Conservation (phyloP, 1,140 invertebrate genomes). For the Scaptomyza montana region DNA sequence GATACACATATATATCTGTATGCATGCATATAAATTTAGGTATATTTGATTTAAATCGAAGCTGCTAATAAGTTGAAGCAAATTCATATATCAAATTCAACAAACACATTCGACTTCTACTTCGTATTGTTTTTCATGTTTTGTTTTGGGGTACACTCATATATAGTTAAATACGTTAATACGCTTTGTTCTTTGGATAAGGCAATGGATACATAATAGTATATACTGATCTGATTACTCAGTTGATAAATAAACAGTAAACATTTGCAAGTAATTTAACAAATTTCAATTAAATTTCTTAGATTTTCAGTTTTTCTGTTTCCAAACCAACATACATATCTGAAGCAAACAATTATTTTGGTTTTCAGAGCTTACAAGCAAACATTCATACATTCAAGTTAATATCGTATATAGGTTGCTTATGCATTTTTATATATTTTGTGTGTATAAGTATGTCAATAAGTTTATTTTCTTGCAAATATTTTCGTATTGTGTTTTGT, state of each 20-base stretch:
- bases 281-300: slow-evolving; percentile 18
- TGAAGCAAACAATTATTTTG: slow-evolving; percentile 49
- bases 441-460: slow-evolving; percentile 43
- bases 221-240: slow-evolving; percentile 14
- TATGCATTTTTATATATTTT: slow-evolving; percentile 56
- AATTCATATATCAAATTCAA: slow-evolving; percentile 68
- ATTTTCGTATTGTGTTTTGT: slow-evolving; percentile 28
- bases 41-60: slow-evolving; percentile 81
- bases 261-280: slow-evolving; percentile 27
- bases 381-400: slow-evolving; percentile 74
- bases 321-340: slow-evolving; percentile 12
- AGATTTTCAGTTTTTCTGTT: background rate
- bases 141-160: slow-evolving; percentile 42
- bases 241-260: slow-evolving; percentile 35
- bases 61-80: slow-evolving; percentile 79
- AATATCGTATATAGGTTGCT: slow-evolving; percentile 59
- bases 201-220: slow-evolving; percentile 67
- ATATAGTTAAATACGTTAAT: slow-evolving; percentile 36
- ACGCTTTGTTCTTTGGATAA: slow-evolving; percentile 57
- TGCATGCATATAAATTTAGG: slow-evolving; percentile 51
- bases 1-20: slow-evolving; percentile 35
- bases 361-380: slow-evolving; percentile 55
- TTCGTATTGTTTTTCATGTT: slow-evolving; percentile 16
- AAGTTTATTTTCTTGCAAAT: slow-evolving; percentile 28
- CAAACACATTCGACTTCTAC: slow-evolving; percentile 64